These are phyloP conservation scores for Amphilophus citrinellus DNA, from an alignment of 2,113 vertebrate species.

Conservation along the genomic window DNA sequence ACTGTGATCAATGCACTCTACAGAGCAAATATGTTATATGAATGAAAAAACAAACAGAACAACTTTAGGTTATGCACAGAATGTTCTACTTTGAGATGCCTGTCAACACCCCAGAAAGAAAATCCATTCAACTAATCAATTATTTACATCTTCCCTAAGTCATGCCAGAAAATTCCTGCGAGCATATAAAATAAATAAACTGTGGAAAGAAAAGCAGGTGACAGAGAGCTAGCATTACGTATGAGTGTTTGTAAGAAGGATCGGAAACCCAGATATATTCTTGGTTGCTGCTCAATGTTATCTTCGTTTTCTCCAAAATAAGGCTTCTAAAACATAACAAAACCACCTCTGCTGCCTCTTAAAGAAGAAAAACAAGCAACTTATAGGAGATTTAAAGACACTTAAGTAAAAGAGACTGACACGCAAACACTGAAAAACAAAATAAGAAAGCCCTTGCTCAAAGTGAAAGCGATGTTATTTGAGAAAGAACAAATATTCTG, in stretches of 20 bases:
- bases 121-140: slow-evolving; percentile 51
- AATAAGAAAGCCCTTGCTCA: background rate
- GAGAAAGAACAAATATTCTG: background rate
- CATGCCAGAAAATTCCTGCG: slow-evolving; percentile 11
- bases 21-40: background rate
- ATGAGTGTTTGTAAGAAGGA: background rate
- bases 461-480: background rate
- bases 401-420: background rate
- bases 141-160: slow-evolving; percentile 32
- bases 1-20: background rate
- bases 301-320: background rate
- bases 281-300: background rate
- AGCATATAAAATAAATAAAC: slow-evolving; percentile 16
- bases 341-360: background rate
- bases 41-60: rapidly evolving
- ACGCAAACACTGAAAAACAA: background rate
- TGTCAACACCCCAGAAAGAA: slow-evolving; percentile 35
- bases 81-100: slow-evolving; percentile 1
- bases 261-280: background rate
- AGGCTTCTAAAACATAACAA: background rate
- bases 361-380: background rate
- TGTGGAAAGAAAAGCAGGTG: slow-evolving; percentile 15
- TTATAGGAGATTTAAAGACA: background rate
- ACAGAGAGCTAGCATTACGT: background rate
- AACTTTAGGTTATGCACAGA: background rate